A percentile compares a stretch with the other conserved stretches of the same genome.
These are phyloP conservation scores for Sylvilagus bachmani DNA, from an alignment of 2,113 vertebrate species.

Conservation along the genomic window DNA sequence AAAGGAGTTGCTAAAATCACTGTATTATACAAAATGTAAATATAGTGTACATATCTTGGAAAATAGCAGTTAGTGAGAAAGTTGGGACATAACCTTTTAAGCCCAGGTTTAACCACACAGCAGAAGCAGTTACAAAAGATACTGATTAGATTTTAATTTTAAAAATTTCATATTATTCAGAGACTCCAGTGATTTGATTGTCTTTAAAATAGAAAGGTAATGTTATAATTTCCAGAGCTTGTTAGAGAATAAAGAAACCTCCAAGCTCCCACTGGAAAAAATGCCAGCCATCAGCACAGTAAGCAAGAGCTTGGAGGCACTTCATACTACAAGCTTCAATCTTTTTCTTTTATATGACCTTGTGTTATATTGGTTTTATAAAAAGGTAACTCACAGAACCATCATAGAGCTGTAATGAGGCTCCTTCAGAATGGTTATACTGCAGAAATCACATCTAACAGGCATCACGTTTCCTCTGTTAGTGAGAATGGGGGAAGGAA, in stretches of 20 bases:
- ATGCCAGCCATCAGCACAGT: constrained; percentile 82
- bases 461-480: neutral
- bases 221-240: constrained; percentile 87
- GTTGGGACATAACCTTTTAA: constrained; percentile 84
- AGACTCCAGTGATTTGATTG: constrained; percentile 87
- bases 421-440: constrained; percentile 81
- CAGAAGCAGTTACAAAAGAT: constrained; percentile 85
- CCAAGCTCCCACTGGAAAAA: constrained; percentile 85
- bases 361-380: constrained; percentile 85
- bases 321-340: constrained; percentile 83
- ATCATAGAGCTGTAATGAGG: constrained; percentile 83
- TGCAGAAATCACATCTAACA: constrained; percentile 74
- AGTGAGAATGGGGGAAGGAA: neutral
- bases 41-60: constrained; percentile 79
- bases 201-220: constrained; percentile 87
- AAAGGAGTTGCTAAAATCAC: constrained; percentile 82
- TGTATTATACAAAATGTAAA: constrained; percentile 81
- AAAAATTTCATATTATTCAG: constrained; percentile 86
- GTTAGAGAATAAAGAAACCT: constrained; percentile 86
- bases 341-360: constrained; percentile 84
- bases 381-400: constrained; percentile 85
- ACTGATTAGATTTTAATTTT: constrained; percentile 87
- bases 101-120: constrained; percentile 85
- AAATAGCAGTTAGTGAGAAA: constrained; percentile 84
- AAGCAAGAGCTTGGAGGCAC: constrained; percentile 84